Conservation (phyloP, 2,113 vertebrate species). For the Panurus biarmicus region DNA sequence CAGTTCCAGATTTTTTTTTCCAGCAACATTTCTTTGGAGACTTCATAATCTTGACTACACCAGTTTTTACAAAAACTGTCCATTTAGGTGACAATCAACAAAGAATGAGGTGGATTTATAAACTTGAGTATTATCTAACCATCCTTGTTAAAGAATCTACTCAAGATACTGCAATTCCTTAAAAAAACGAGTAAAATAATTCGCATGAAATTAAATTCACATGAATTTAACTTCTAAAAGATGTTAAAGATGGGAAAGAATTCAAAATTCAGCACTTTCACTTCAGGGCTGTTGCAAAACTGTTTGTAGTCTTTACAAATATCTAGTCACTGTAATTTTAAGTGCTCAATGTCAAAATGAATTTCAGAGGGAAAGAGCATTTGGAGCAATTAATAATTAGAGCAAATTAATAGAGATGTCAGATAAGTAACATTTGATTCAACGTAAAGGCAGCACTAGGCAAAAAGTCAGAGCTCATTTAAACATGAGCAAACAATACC, state of each 20-base stretch:
- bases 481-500: fast-evolving
- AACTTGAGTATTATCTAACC: not conserved
- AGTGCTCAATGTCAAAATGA: not conserved
- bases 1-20: not conserved
- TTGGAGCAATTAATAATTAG: not conserved
- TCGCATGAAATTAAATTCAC: not conserved
- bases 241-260: not conserved
- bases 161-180: not conserved
- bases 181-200: not conserved
- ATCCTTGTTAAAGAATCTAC: not conserved
- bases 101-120: not conserved
- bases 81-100: not conserved
- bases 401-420: not conserved
- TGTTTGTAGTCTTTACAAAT: not conserved
- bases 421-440: not conserved
- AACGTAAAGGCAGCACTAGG: not conserved
- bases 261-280: not conserved
- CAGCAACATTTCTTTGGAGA: not conserved
- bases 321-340: not conserved
- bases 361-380: not conserved
- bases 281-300: not conserved
- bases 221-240: not conserved
- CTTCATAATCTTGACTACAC: not conserved
- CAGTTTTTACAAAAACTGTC: not conserved
- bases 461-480: not conserved